Percentiles rank a stretch among this genome's conserved stretches.
phyloP scores from a whole-genome alignment of 2,113 vertebrate genomes.

The Eclectus roratus region DNA sequence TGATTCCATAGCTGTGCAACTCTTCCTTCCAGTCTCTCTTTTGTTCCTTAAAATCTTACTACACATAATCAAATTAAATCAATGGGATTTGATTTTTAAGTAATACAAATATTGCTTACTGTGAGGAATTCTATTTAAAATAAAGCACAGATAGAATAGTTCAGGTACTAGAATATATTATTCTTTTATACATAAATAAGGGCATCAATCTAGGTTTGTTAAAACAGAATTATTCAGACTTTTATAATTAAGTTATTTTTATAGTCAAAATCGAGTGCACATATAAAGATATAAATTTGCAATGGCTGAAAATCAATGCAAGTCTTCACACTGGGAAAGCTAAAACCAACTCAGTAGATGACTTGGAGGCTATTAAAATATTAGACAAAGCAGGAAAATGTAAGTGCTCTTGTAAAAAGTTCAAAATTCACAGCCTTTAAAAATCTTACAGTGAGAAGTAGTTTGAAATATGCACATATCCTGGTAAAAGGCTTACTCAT shows the following conservation, averaged over 20 bases:
- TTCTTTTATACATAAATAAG: background rate
- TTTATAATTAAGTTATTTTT: slow-evolving; percentile 33
- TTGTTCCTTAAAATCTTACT: background rate
- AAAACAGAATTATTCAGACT: slow-evolving; percentile 38
- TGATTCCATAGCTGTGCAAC: background rate
- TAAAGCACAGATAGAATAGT: background rate
- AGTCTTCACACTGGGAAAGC: background rate
- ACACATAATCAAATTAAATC: background rate
- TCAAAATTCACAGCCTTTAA: background rate
- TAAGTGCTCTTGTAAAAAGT: background rate
- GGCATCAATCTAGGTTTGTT: slow-evolving; percentile 23
- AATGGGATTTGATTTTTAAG: slow-evolving; percentile 23
- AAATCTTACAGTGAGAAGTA: background rate
- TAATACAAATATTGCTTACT: slow-evolving; percentile 7
- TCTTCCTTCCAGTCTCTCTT: background rate
- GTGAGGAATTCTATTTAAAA: background rate
- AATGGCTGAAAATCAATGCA: slow-evolving; percentile 41
- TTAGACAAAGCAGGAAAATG: background rate
- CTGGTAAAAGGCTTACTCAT: background rate
- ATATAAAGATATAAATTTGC: slow-evolving; percentile 10
- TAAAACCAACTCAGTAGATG: background rate
- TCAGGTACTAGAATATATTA: background rate
- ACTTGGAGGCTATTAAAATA: background rate
- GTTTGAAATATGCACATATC: background rate
- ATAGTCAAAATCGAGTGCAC: background rate